A percentile compares a stretch with the other conserved stretches of the same genome.
Evolutionary conservation across 2,113 vertebrate genomes (phyloP).

Genomic region (Corydoras sp.): DNA sequence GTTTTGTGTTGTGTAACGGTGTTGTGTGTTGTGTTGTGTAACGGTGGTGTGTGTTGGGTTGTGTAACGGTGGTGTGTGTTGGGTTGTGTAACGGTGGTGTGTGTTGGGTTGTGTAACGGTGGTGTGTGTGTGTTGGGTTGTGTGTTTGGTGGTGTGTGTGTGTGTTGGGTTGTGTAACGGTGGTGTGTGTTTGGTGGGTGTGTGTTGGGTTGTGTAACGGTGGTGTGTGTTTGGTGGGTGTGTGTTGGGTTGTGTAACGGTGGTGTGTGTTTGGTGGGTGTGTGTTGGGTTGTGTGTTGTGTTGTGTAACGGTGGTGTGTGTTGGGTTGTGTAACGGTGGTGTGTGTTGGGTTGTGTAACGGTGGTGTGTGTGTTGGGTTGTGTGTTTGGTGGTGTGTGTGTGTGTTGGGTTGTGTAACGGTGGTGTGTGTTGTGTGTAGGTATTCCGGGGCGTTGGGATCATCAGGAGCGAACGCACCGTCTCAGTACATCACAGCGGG

Average conservation of each 20-base stretch:
- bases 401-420: background rate
- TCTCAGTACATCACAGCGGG: slow-evolving; percentile 98
- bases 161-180: background rate
- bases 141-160: too few species aligned
- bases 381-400: slow-evolving; percentile 18
- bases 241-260: slow-evolving; percentile 6
- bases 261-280: too few species aligned
- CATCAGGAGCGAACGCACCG: slow-evolving; percentile 88
- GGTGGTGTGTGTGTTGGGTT: background rate
- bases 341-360: background rate
- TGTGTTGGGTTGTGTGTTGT: too few species aligned
- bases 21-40: background rate
- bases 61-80: too few species aligned
- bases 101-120: slow-evolving; percentile 35
- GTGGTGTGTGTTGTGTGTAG: slow-evolving; percentile 46
- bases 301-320: background rate
- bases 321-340: slow-evolving; percentile 34
- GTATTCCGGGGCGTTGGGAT: slow-evolving; percentile 90
- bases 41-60: too few species aligned
- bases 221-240: too few species aligned
- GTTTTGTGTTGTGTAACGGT: too few species aligned
- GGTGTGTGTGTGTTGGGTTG: too few species aligned
- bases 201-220: slow-evolving; percentile 6
- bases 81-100: background rate
- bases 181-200: too few species aligned